Conservation (phyloP, 2,113 vertebrate species). For the Ophthalmolycus amberensis region DNA sequence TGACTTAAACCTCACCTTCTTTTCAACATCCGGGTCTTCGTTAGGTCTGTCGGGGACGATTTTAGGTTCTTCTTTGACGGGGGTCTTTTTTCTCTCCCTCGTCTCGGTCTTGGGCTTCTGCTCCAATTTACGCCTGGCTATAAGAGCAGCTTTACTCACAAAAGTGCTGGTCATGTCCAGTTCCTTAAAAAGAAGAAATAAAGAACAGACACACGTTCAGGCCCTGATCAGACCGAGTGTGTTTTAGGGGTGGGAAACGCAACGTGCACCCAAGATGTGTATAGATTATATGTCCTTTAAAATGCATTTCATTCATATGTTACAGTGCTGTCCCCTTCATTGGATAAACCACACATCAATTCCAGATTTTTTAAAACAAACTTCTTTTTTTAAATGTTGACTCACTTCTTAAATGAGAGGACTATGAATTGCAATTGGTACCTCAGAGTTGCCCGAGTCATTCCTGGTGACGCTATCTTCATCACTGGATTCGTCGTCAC, state of each 20-base stretch:
- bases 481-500: constrained; percentile 43
- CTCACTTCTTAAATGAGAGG: background rate
- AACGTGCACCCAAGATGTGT: too few species aligned
- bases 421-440: constrained; percentile 9
- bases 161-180: constrained; percentile 76
- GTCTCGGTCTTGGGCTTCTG: constrained; percentile 55
- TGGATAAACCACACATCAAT: too few species aligned
- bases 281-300: too few species aligned
- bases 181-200: constrained; percentile 30
- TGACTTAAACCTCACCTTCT: constrained; percentile 34
- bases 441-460: constrained; percentile 39
- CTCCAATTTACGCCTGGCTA: constrained; percentile 69
- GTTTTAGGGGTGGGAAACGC: too few species aligned
- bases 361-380: background rate
- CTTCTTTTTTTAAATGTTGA: too few species aligned
- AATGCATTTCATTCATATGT: too few species aligned
- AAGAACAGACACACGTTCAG: background rate
- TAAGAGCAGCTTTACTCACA: constrained; percentile 75
- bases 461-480: constrained; percentile 45
- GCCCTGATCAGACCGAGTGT: background rate
- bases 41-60: background rate
- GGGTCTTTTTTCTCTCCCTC: constrained; percentile 57
- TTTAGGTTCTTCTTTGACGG: constrained; percentile 52
- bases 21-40: constrained; percentile 4
- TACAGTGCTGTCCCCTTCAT: too few species aligned